Conservation (phyloP, 2,888 invertebrate species). For the Epiblema foenella region DNA sequence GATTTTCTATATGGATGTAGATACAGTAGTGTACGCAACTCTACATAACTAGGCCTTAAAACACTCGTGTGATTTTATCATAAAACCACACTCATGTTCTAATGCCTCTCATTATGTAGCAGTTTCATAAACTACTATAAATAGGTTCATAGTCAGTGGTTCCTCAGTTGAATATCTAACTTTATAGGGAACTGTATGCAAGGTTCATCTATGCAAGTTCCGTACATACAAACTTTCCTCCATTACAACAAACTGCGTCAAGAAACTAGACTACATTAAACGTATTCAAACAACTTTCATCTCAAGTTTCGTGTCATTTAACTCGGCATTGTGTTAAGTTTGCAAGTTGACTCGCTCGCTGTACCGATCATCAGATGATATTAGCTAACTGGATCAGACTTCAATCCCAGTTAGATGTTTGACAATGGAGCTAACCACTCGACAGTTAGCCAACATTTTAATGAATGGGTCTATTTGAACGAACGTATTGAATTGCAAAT, state of each 20-base stretch:
- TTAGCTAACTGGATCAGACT: conserved; percentile 24
- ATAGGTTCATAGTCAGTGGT: not conserved
- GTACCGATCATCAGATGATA: conserved; percentile 10
- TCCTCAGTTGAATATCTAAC: not conserved
- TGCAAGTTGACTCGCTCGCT: conserved; percentile 12
- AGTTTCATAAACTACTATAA: no score
- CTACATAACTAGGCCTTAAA: no score
- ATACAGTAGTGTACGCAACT: no score
- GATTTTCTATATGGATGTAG: no score
- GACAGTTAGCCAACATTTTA: not conserved
- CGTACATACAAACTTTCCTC: conserved; percentile 5
- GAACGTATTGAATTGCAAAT: not conserved
- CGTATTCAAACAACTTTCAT: conserved; percentile 18
- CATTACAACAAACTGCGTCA: conserved; percentile 17
- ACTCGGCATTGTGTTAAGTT: conserved; percentile 33
- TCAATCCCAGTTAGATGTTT: conserved; percentile 14
- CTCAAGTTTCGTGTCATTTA: conserved; percentile 33
- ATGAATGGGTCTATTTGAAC: not conserved
- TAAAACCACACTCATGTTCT: no score
- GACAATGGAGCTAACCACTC: conserved; percentile 6
- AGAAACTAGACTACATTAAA: conserved; percentile 26
- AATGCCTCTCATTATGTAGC: no score
- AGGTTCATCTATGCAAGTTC: not conserved
- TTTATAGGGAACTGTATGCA: not conserved
- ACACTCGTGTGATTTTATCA: no score